Percentiles rank a stretch among this genome's conserved stretches.
Conservation (phyloP, 2,888 invertebrate genomes). For the Hartigia nigra region DNA sequence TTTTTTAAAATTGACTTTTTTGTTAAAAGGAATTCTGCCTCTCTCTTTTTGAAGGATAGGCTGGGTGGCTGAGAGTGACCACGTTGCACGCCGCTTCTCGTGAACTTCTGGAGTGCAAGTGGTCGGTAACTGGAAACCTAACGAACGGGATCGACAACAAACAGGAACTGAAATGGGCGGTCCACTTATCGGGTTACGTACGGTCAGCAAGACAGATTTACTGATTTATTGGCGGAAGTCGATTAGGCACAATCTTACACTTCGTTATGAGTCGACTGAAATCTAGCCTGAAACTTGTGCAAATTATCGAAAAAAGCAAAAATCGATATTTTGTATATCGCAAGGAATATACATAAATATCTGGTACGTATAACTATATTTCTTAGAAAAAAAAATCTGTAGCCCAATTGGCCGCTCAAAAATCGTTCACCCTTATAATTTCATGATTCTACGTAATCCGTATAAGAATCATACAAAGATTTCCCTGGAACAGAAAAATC, state of each 20-base stretch:
- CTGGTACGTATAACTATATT: neutral
- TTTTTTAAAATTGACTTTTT: neutral
- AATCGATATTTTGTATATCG: neutral
- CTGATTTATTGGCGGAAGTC: constrained; percentile 58
- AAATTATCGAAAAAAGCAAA: neutral
- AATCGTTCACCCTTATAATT: neutral
- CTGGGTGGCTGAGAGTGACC: neutral
- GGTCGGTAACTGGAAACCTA: constrained; percentile 37
- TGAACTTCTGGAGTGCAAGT: constrained; percentile 37
- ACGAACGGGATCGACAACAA: constrained; percentile 49
- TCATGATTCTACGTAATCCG: constrained; percentile 25
- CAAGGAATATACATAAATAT: neutral
- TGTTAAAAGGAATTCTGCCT: neutral
- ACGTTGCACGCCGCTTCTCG: constrained; percentile 14
- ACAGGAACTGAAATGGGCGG: constrained; percentile 53
- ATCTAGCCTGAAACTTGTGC: neutral
- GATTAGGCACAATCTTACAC: constrained; percentile 54
- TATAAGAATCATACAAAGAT: constrained; percentile 23
- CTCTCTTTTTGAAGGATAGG: neutral
- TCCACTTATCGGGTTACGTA: constrained; percentile 49
- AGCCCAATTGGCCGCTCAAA: neutral
- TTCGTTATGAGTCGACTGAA: constrained; percentile 22
- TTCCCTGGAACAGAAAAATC: constrained; percentile 25
- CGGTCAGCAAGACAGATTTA: constrained; percentile 20
- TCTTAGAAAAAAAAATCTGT: neutral